These are phyloP conservation scores for Acleris emargana DNA, from an alignment of 2,888 invertebrate genomes.

Conservation along the genomic window DNA sequence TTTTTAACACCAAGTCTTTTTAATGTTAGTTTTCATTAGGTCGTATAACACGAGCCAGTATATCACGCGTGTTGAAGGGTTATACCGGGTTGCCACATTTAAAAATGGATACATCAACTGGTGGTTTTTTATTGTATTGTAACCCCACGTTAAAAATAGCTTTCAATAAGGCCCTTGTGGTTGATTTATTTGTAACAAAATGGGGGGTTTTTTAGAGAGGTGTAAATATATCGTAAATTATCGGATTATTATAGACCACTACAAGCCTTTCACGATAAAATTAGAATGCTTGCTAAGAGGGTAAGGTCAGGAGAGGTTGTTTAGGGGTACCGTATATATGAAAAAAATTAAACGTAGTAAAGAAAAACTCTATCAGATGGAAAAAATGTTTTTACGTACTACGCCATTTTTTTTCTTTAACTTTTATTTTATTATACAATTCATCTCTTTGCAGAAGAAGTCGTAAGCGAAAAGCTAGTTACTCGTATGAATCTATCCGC, in stretches of 20 bases:
- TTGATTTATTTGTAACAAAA: slow-evolving; percentile 58
- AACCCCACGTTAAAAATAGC: slow-evolving; percentile 64
- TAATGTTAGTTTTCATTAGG: slow-evolving; percentile 63
- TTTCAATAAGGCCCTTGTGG: slow-evolving; percentile 63
- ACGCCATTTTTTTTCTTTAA: no score
- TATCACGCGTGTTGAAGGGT: slow-evolving; percentile 67
- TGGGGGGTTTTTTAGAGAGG: slow-evolving; percentile 45
- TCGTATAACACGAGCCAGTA: slow-evolving; percentile 62
- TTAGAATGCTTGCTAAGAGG: background rate
- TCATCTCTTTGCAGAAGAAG: no score
- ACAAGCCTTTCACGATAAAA: background rate
- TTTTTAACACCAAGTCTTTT: slow-evolving; percentile 54
- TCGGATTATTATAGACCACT: slow-evolving; percentile 8
- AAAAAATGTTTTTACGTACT: no score
- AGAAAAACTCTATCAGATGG: no score
- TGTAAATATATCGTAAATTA: slow-evolving; percentile 27
- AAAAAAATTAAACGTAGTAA: no score
- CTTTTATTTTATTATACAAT: no score
- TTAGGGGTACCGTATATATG: background rate
- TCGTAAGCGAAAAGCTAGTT: no score
- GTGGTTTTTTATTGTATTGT: slow-evolving; percentile 66
- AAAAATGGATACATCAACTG: slow-evolving; percentile 68
- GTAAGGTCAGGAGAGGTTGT: background rate
- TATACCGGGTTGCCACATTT: slow-evolving; percentile 60
- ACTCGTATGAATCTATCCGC: no score